Conservation (phyloP, 2,797 vertebrate genomes). For the Cyclura pinguis region DNA sequence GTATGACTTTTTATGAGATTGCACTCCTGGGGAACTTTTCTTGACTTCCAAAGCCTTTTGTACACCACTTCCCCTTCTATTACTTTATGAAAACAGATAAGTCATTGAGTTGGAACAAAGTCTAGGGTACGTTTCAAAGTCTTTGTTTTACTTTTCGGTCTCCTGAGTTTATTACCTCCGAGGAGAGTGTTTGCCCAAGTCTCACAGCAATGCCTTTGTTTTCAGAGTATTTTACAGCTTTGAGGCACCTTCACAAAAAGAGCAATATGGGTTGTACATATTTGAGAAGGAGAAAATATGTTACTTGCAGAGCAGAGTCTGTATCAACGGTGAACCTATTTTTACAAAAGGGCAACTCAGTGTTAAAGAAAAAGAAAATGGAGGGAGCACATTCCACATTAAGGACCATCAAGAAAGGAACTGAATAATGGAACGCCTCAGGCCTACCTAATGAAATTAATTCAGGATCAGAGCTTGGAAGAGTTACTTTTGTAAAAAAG, state of each 20-base stretch:
- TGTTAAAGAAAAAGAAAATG: neutral
- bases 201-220: neutral
- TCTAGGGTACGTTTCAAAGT: neutral
- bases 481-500: too few species aligned
- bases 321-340: neutral
- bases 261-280: neutral
- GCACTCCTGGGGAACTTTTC: neutral
- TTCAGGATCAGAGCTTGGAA: too few species aligned
- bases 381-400: too few species aligned
- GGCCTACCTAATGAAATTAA: too few species aligned
- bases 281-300: neutral
- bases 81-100: neutral
- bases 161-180: constrained; percentile 8
- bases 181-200: constrained; percentile 12
- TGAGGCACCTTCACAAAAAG: neutral
- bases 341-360: neutral
- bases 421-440: too few species aligned
- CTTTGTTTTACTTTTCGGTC: constrained; percentile 11
- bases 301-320: neutral
- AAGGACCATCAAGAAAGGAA: too few species aligned
- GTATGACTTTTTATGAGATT: too few species aligned
- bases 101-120: neutral
- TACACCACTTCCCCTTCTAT: neutral
- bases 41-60: neutral
- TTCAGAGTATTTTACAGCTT: neutral